These are phyloP conservation scores for Zaprionus davidi DNA, from an alignment of 1,140 invertebrate genomes.

Conservation along the genomic window DNA sequence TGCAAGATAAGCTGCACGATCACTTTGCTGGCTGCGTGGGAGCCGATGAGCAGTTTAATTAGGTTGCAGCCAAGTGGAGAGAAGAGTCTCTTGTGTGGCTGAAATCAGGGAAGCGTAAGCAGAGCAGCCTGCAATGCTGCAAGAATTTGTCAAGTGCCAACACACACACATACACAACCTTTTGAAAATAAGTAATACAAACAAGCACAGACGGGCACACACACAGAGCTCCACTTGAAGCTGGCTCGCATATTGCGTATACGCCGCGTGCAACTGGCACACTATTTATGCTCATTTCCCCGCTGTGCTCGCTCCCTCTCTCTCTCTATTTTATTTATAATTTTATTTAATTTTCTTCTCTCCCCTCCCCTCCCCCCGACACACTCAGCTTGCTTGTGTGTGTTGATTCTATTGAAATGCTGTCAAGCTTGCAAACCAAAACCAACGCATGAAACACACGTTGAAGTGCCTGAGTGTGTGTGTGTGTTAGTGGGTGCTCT, in stretches of 20 bases:
- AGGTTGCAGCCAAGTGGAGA: conserved; percentile 46
- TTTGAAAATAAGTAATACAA: neutral
- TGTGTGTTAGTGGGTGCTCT: conserved; percentile 43
- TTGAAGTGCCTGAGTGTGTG: conserved; percentile 54
- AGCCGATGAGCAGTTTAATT: conserved; percentile 47
- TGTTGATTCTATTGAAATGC: conserved; percentile 82
- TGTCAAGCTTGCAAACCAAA: conserved; percentile 78
- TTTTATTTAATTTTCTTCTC: conserved; percentile 79
- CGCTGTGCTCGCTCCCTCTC: conserved; percentile 46
- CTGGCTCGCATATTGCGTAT: conserved; percentile 29
- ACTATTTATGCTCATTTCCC: conserved; percentile 79
- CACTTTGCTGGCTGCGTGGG: conserved; percentile 4
- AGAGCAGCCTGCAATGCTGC: conserved; percentile 64
- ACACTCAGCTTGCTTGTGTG: conserved; percentile 35
- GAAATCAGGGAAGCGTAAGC: conserved; percentile 48
- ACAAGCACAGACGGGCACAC: conserved; percentile 27
- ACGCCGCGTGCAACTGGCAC: conserved; percentile 41
- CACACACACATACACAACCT: conserved; percentile 36
- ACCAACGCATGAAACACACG: conserved; percentile 74
- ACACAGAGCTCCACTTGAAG: conserved; percentile 54
- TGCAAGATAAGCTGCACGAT: conserved; percentile 25
- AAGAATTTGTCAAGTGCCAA: conserved; percentile 77
- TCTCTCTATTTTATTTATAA: conserved; percentile 66
- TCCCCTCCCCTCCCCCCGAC: conserved; percentile 1
- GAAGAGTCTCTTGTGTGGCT: conserved; percentile 33